Evolutionary conservation across 2,797 vertebrate species (phyloP), one percentile per base, ranked within the genome.

Genomic region (Potorous gilbertii): DNA sequence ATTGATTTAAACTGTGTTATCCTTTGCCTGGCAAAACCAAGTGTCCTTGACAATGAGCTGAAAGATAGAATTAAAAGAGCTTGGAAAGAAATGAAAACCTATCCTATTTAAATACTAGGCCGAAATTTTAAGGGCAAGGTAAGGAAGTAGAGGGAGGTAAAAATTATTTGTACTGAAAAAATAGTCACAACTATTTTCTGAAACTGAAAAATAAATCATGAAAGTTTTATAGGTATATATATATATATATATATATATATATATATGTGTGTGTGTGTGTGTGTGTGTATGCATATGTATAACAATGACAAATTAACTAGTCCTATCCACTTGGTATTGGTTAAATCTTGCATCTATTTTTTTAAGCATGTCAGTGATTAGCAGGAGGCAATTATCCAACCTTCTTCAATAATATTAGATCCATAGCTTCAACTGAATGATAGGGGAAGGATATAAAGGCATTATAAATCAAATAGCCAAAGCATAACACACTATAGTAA

Each of bases 401-500:
- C 2, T 1, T 55, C 14, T 56, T 55, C 4, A 0, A 46, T 14
- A 95, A 94, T 97, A 97, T 91, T 55, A 46, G 59, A 62, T 97
- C 92, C 89, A 16, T 87, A 89, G 95, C 91, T 96, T 97, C 2
- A 81, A 97, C 96, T 96, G 92, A 97, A 97, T 97, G 95, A 97
- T 93, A 98, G 97, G 96, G 96, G 97, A 97, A 98, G 98, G 98
- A 16, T 13, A 55, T 10, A 93, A 66, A 27, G 34, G 90, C 52
- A 96, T 97, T 55, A 92, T 92, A 98, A 99, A 97, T 97, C 97
- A 97, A 93, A 97, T 0, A 0, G 96, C 31, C 5, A 93, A 97
- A 97, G 93, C 92, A 96, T 81, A 97, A 93, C 54, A 93, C n/a
- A 91, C 95, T 92, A 93, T 11, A 97, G 96, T 94, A 96, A 98